phyloP scores from a whole-genome alignment of 2,888 invertebrate genomes.

The Dryadula phaetusa region DNA sequence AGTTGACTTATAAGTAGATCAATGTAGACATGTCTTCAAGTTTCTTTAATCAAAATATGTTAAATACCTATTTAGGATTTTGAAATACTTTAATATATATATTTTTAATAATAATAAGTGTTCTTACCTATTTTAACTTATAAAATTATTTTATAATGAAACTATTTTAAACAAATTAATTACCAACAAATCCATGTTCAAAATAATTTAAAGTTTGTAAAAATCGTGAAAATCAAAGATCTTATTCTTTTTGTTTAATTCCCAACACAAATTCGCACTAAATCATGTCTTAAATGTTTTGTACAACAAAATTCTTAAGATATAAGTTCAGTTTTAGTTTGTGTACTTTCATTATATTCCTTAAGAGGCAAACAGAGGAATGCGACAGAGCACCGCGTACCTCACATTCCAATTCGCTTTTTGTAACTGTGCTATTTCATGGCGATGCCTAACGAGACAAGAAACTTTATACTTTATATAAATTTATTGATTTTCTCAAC shows the following conservation, averaged over 20 bases:
- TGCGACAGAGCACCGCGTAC: constrained; percentile 16
- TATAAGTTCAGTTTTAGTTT: neutral
- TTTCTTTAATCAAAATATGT: no score
- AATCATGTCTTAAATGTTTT: neutral
- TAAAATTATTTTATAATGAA: no score
- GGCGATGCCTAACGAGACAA: constrained; percentile 3
- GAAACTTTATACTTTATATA: neutral
- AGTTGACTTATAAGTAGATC: no score
- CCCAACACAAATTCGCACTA: neutral
- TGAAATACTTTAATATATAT: no score
- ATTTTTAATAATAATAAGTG: no score
- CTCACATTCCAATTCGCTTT: constrained; percentile 16
- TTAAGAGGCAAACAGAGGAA: constrained; percentile 11
- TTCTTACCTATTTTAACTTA: constrained; percentile 28
- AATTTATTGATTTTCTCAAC: neutral
- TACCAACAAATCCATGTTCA: no score
- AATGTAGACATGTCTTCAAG: no score
- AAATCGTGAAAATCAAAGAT: no score
- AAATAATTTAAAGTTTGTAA: no score
- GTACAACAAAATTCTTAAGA: neutral
- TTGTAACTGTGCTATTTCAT: constrained; percentile 18
- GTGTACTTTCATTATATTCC: constrained; percentile 11
- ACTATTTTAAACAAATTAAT: no score
- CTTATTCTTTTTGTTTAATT: neutral
- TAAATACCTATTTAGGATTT: no score